Evolutionary conservation across 2,888 invertebrate species (phyloP).

Genomic region (Lasioglossum morio): DNA sequence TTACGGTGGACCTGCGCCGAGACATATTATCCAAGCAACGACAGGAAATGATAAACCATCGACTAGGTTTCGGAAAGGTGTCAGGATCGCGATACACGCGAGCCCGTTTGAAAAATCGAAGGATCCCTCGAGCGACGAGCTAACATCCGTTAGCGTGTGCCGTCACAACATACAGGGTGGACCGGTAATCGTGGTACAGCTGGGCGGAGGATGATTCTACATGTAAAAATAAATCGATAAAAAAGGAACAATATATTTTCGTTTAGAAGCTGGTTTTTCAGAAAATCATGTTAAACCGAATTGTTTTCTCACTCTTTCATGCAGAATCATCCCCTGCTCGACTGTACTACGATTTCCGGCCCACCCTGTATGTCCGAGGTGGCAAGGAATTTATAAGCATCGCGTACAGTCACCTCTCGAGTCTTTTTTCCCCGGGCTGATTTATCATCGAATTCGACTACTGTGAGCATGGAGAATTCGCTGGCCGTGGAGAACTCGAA

Average conservation of each 20-base stretch:
- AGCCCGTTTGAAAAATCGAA: slow-evolving; percentile 44
- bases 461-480: not conserved
- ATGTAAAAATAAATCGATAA: no score
- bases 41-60: slow-evolving; percentile 5
- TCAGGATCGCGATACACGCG: slow-evolving; percentile 20
- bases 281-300: no score
- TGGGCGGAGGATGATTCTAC: no score
- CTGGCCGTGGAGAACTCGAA: not conserved
- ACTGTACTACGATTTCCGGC: no score
- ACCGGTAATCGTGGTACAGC: no score
- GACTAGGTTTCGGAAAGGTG: not conserved
- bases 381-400: slow-evolving; percentile 49
- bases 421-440: slow-evolving; percentile 27
- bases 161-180: slow-evolving; percentile 6
- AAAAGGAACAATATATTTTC: no score
- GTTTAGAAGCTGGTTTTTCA: no score
- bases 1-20: not conserved
- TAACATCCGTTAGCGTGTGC: slow-evolving; percentile 40
- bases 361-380: not conserved
- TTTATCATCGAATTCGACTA: slow-evolving; percentile 37
- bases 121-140: slow-evolving; percentile 24
- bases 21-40: slow-evolving; percentile 1
- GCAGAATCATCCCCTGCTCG: no score
- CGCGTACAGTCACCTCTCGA: slow-evolving; percentile 23
- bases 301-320: no score